A percentile compares a stretch with the other conserved stretches of the same genome.
These are phyloP conservation scores for Onychomys torridus DNA, from an alignment of 2,797 vertebrate genomes.

Conservation along the genomic window DNA sequence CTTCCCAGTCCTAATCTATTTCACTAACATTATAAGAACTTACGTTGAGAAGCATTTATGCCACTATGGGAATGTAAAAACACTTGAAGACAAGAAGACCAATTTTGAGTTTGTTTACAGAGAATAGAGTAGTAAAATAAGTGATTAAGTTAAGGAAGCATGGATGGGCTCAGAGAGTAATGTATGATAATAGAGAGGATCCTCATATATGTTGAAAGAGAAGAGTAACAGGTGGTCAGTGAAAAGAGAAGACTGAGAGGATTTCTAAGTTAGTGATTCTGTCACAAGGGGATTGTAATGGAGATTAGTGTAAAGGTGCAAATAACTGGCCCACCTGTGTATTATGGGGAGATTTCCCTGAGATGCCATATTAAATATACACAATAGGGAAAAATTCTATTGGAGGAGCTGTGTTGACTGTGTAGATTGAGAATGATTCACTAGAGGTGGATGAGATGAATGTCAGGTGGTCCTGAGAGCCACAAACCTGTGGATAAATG, in stretches of 20 bases:
- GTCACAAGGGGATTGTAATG: not conserved
- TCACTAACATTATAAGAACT: not conserved
- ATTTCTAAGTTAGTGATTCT: not conserved
- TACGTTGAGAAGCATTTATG: not conserved
- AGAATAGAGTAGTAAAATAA: not conserved
- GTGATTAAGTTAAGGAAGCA: not conserved
- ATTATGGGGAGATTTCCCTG: not conserved
- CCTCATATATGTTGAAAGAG: not conserved
- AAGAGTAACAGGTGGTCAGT: not conserved
- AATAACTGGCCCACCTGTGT: not conserved
- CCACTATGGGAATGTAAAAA: not conserved
- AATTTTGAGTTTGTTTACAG: not conserved
- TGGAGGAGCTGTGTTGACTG: too few relatives aligned
- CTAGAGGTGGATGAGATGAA: not conserved
- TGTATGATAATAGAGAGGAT: too few relatives aligned
- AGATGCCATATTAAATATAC: not conserved
- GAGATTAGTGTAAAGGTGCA: not conserved
- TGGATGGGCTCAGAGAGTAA: not conserved
- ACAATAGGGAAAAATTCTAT: not conserved
- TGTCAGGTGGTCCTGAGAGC: fast-evolving
- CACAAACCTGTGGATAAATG: not conserved
- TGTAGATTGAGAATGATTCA: not conserved
- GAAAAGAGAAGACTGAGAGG: not conserved
- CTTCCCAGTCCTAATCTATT: not conserved
- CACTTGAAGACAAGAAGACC: not conserved